Evolutionary conservation across 2,113 vertebrate genomes (phyloP).

Genomic region (Dasyprocta punctata): DNA sequence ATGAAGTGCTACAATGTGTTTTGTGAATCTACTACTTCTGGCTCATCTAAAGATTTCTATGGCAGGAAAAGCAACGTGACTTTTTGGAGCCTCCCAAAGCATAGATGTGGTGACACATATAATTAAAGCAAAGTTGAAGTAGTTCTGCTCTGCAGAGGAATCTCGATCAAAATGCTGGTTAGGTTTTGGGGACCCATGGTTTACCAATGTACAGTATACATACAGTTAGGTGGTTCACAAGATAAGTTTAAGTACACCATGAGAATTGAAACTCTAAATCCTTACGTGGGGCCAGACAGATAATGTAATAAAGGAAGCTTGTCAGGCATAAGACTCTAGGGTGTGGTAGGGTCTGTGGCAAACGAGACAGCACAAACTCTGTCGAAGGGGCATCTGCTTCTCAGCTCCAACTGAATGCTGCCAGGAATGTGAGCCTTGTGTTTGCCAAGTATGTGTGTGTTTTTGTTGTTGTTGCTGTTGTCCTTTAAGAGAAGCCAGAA

Average conservation of each 20-base stretch:
- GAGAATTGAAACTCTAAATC: background rate
- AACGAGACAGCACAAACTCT: background rate
- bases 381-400: background rate
- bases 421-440: background rate
- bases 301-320: background rate
- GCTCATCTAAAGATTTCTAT: background rate
- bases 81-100: background rate
- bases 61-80: background rate
- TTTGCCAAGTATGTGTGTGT: background rate
- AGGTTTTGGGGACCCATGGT: background rate
- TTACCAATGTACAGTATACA: background rate
- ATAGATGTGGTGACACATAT: background rate
- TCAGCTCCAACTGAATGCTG: background rate
- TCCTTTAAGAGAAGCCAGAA: constrained; percentile 22
- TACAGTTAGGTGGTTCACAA: background rate
- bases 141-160: background rate
- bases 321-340: background rate
- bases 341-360: background rate
- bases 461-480: background rate
- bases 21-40: background rate
- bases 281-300: background rate
- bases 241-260: background rate
- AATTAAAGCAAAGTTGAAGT: background rate
- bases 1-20: background rate
- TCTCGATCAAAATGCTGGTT: fast-evolving